Base-by-base conservation (phyloP, 2,888 invertebrate species). In the Thera britannica region DNA sequence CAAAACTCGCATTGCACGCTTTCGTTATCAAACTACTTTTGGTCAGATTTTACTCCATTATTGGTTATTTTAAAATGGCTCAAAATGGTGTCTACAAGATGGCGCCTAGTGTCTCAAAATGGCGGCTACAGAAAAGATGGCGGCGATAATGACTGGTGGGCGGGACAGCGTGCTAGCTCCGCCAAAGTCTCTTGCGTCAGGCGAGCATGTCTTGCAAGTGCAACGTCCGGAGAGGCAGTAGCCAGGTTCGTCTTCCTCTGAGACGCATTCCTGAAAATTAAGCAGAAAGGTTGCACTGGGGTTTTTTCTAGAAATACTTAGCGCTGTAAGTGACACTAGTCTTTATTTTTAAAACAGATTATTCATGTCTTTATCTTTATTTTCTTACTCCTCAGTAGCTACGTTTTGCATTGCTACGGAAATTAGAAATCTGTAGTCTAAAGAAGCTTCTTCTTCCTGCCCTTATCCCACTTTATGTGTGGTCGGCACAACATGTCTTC, bases 181-280 rank as follows among this genome's bases (percentile, higher is more conserved):
- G 38, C 85, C 87, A 70, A 91, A 93, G 76, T 92, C 93, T 7
- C 79, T 82, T 0, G 90, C 89, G 71, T 93, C 91, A 0, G 93
- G 93, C 0, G 86, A 79, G 65, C 94, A 94, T 0, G 86, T 92
- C 77, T 90, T 89, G 79, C 94, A 94, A 0, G 92, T 93, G 74
- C 94, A 94, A 34, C 89, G 85, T 0, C 92, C 93, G 0, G 87
- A 78, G 0, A 89, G 78, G 71, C 94, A 94, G 79, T 90, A 92
- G 0, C 93, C 94, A 0, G 90, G 92, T 69, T 93, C 91, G 55
- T 90, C 87, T 72, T 91, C 90, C 69, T 93, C 94, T 1, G 89
- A 91, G 1, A 93, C 89, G 66, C 94, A 94, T 84, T 94, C 93
- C 94, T 94, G 80, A 6, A 75, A 73, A 49, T 1, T 34, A 56